phyloP scores from a whole-genome alignment of 2,797 vertebrate genomes.

The Muscicapa striata region DNA sequence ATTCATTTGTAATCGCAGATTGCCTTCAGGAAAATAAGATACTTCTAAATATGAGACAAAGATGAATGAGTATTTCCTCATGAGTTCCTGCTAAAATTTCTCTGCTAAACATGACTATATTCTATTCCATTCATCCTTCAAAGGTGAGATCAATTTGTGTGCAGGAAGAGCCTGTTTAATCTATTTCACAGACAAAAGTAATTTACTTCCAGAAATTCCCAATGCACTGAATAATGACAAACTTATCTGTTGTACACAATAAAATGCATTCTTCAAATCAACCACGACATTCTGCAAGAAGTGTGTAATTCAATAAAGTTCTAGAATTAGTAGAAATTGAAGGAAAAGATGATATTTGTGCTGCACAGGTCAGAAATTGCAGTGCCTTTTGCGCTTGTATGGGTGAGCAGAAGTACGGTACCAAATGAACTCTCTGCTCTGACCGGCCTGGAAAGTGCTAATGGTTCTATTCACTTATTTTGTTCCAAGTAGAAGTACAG shows the following conservation, averaged over 20 bases:
- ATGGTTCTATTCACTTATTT: neutral
- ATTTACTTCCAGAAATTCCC: conserved; percentile 13
- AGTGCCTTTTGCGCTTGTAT: neutral
- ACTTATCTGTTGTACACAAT: neutral
- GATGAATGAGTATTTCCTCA: neutral
- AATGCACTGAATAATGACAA: neutral
- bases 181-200: neutral
- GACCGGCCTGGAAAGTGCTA: neutral
- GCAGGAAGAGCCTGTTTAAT: neutral
- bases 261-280: neutral
- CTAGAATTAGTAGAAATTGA: neutral
- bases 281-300: neutral
- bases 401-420: neutral
- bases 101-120: neutral
- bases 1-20: neutral
- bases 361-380: neutral
- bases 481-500: neutral
- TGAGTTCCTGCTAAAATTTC: neutral
- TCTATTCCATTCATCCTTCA: neutral
- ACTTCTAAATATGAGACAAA: neutral
- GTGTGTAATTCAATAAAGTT: neutral
- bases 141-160: neutral
- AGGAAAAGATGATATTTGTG: neutral
- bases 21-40: neutral
- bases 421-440: neutral